Evolutionary conservation across 2,797 vertebrate genomes (phyloP), one percentile per base, ranked within the genome.

Genomic region (Xyrichtys novacula): DNA sequence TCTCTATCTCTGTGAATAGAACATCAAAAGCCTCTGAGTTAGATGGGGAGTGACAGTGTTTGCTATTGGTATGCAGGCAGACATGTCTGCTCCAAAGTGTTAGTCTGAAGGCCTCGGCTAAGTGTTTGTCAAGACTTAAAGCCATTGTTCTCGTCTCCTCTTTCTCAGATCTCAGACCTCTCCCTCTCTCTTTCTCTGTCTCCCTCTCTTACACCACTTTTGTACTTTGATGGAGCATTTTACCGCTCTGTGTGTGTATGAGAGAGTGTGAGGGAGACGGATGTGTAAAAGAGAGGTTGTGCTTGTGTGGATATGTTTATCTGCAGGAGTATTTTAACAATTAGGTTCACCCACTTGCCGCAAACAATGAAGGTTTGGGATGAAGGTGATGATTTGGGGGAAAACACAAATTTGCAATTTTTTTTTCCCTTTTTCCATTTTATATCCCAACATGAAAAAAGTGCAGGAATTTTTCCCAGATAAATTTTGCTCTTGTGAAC

Each of bases 81-180:
- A 90, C 85, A 71, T 76, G 86, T 82, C 80, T 85, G 78, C 85
- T 89, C 83, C 65, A 87, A 86, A 86, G 85, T 88, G 88, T 90
- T 86, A 80, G 85, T 89, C 89, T 88, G 88, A 91, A 91, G 88
- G 88, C 86, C 83, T 82, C 43, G 32, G 79, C 82, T 90, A 91
- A 90, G 88, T 91, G 91, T 91, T 92, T 91, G 89, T 91, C 89
- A 89, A 88, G 88, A 88, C 83, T 86, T 90, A 90, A 88, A 91
- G 89, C 85, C 85, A 88, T 88, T 90, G 88, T 90, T 92, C 89
- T 90, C 76, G 38, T 85, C 84, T 87, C 71, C 65, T 71, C 76
- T 83, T 58, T 80, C 83, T 91, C 76, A 85, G 84, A 90, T 91
- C 87, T 88, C 78, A 87, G 53, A 80, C 71, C 49, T 79, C 76